These are phyloP conservation scores for Atta texana DNA, from an alignment of 1,140 invertebrate species.

Conservation along the genomic window DNA sequence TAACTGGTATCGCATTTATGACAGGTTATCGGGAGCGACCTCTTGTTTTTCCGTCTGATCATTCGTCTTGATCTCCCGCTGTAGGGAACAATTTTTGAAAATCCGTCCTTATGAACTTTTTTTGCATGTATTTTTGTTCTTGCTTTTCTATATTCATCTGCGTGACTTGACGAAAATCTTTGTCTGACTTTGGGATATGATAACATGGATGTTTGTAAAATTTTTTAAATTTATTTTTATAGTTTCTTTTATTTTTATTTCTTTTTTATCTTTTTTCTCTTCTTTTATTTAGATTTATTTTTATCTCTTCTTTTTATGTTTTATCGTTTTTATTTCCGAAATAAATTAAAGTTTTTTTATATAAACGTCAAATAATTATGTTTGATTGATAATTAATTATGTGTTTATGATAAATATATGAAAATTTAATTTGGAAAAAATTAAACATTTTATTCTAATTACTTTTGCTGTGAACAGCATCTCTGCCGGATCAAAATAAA, in stretches of 20 bases:
- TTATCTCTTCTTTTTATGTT: neutral
- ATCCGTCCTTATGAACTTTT: slow-evolving; percentile 68
- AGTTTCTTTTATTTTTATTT: neutral
- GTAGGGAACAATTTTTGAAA: slow-evolving; percentile 70
- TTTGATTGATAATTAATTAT: neutral
- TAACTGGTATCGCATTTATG: slow-evolving; percentile 58
- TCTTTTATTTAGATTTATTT: neutral
- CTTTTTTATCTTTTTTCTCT: neutral
- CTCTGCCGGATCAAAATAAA: neutral
- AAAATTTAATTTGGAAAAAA: neutral
- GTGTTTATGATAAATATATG: neutral
- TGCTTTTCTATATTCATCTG: neutral
- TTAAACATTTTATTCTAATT: neutral
- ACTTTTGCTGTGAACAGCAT: neutral
- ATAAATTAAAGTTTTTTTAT: neutral
- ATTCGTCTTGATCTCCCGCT: slow-evolving; percentile 31
- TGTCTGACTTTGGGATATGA: neutral
- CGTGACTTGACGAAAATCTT: neutral
- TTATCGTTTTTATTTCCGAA: neutral
- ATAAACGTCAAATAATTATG: neutral
- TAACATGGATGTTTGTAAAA: neutral
- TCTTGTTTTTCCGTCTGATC: slow-evolving; percentile 55
- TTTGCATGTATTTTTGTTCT: neutral
- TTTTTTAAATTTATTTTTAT: neutral
- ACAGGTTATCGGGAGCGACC: slow-evolving; percentile 75